A percentile compares a stretch with the other conserved stretches of the same genome.
Evolutionary conservation across 2,113 vertebrate genomes (phyloP).

Genomic region (Danio rerio): GRCz12tu NC_133196.1:16606001-16606500

Average conservation of each 20-base stretch:
- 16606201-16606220: slow-evolving; percentile 22
- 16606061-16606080: slow-evolving; percentile 21
- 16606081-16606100: slow-evolving; percentile 27
- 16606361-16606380: not conserved
- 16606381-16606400: not conserved
- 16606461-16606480: not conserved
- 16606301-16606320: not conserved
- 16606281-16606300: not conserved
- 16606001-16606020: not conserved
- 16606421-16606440: not conserved
- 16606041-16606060: slow-evolving; percentile 2
- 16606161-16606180: not conserved
- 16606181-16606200: not conserved
- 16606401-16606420: not conserved
- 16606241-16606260: not conserved
- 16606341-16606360: not conserved
- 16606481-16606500: not conserved
- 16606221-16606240: not conserved
- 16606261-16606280: not conserved
- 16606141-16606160: slow-evolving; percentile 12
- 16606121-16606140: slow-evolving; percentile 12
- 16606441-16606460: not conserved
- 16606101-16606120: slow-evolving; percentile 21
- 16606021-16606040: not conserved
- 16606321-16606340: not conserved